Evolutionary conservation across 2,113 vertebrate genomes (phyloP).

Genomic region (Lophius piscatorius): DNA sequence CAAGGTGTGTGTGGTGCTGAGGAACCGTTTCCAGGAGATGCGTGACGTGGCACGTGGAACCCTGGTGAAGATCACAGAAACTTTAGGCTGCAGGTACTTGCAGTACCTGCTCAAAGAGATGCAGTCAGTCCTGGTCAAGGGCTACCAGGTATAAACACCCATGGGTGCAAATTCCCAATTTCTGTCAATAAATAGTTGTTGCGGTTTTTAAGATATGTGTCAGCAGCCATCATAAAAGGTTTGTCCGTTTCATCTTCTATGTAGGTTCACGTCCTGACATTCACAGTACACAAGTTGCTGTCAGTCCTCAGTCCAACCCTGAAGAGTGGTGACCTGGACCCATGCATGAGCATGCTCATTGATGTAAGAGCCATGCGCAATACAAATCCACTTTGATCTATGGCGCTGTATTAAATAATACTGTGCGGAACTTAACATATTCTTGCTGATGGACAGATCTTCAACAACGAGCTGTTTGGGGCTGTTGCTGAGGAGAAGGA

Average conservation of each 20-base stretch:
- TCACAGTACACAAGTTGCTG: constrained; percentile 90
- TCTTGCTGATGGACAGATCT: constrained; percentile 82
- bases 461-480: constrained; percentile 95
- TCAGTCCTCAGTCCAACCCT: constrained; percentile 82
- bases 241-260: constrained; percentile 7
- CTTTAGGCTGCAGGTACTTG: constrained; percentile 87
- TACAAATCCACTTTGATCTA: too few species aligned
- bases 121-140: constrained; percentile 87
- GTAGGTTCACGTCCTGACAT: constrained; percentile 95
- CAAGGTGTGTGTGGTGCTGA: constrained; percentile 91
- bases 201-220: neutral
- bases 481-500: constrained; percentile 93
- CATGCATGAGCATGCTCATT: constrained; percentile 88
- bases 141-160: constrained; percentile 87
- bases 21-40: constrained; percentile 94
- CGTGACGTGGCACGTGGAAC: constrained; percentile 91
- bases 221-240: too few species aligned
- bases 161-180: neutral
- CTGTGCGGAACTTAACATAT: neutral
- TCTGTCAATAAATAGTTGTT: neutral
- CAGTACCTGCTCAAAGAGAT: constrained; percentile 93
- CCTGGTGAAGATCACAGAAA: constrained; percentile 90
- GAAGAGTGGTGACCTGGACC: constrained; percentile 88
- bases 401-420: too few species aligned
- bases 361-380: constrained; percentile 75